Base-by-base conservation (phyloP, 92 coral and sea anemone species). In the Nematostella vectensis region DNA sequence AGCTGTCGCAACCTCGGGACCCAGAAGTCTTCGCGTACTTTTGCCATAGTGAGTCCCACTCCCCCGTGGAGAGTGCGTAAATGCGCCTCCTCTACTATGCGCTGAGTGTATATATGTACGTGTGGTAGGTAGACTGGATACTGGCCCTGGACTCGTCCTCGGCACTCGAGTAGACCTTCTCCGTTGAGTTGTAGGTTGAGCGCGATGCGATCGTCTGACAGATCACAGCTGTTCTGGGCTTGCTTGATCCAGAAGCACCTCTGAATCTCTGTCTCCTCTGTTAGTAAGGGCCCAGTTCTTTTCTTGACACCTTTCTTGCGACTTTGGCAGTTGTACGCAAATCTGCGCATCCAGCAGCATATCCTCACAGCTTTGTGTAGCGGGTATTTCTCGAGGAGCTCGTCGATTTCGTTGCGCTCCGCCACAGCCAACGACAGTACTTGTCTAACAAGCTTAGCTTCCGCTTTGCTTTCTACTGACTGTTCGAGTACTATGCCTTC, bases 11-110 rank as follows among this genome's bases (percentile, higher is more conserved):
- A 22, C 9, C 59, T 33, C 29, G 59, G 37, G 36, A 54, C 59
- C 59, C 59, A 54, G 22, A 54, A 54, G 17, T 39, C 16, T 28
- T 54, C 59, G 2, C 39, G 31, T 47, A 27, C 53, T 15, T 59
- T 48, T 19, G 66, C 55, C 30, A 42, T 59, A 15, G 66, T 59
- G 55, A 59, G 9, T 6, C 57, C 10, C 53, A 59, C 66, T 40
- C 66, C 66, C 53, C 66, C 37, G 31, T 59, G 53, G 22, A 54
- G 38, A 8, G 53, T 59, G 13, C 29, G 18, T 43, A 42, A 28
- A 17, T 59, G 66, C 8, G 55, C 55, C 16, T 59, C 27, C 36
- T 13, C 23, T 24, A 59, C 66, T 11, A 40, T 24, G 36, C 44
- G 23, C 26, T 42, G 25, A n/a, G 54, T 59, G 29, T 22, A 43